phyloP scores from a whole-genome alignment of 2,797 vertebrate species.

The Eutrigla gurnardus region DNA sequence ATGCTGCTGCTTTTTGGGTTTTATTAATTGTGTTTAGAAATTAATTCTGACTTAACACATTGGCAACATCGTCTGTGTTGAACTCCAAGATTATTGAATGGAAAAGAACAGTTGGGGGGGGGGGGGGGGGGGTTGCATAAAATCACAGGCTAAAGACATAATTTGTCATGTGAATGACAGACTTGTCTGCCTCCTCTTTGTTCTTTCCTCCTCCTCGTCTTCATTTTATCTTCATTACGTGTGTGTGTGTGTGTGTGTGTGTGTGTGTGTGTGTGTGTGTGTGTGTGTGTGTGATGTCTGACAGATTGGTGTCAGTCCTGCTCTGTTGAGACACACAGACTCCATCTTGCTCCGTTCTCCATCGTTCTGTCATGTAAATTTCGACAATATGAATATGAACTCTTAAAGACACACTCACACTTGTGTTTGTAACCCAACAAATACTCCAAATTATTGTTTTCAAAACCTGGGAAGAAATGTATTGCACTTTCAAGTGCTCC shows the following conservation, averaged over 20 bases:
- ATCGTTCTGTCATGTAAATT: constrained; percentile 52
- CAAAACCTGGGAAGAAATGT: not conserved
- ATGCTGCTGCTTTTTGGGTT: too few relatives aligned
- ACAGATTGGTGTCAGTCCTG: constrained; percentile 77
- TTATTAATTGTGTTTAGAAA: too few relatives aligned
- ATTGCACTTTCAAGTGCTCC: not conserved
- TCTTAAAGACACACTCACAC: constrained; percentile 15
- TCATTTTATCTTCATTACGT: not conserved
- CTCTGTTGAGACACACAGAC: constrained; percentile 56
- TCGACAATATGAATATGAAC: constrained; percentile 24
- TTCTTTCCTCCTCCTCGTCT: too few relatives aligned
- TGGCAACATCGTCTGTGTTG: too few relatives aligned
- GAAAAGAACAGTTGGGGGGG: too few relatives aligned
- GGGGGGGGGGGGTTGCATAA: too few relatives aligned
- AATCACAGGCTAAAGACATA: too few relatives aligned
- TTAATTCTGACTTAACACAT: too few relatives aligned
- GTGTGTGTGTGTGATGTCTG: constrained; percentile 51
- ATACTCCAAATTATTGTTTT: not conserved
- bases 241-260: not conserved
- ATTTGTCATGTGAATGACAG: too few relatives aligned
- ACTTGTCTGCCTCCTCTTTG: too few relatives aligned
- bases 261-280: constrained; percentile 13
- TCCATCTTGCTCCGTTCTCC: constrained; percentile 14
- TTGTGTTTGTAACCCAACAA: not conserved
- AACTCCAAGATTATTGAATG: too few relatives aligned